Base-by-base conservation (phyloP, 35 echinoderm and acorn worm species). In the Patiria miniata region DNA sequence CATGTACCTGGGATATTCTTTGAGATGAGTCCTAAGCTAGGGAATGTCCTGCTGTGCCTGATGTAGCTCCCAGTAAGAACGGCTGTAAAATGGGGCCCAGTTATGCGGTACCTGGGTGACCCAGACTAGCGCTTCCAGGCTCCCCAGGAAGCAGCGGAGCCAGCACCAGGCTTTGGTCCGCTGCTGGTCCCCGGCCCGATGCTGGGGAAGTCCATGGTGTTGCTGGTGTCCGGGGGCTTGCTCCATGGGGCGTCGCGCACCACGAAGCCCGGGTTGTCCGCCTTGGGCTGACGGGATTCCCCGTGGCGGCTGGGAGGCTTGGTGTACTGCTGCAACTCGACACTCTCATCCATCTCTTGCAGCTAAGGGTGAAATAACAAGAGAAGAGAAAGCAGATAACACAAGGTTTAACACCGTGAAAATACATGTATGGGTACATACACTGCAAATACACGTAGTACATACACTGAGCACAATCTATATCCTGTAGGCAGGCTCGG, bases 161-260 rank as follows among this genome's bases (percentile, higher is more conserved):
- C n/a, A 7, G 90, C 47, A n/a, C 37, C 51, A 22, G 87, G 82
- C 36, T 77, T 68, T 21, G 83, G 76, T 3, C 47, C 40, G 17
- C 28, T 55, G 18, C 50, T 76, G 37, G 52, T 83, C 9, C 89
- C 83, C 18, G 79, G 81, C n/a, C 90, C 91, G 39, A 97, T 97
- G 79, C 89, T 92, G 10, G 96, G 96, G 89, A 94, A 99, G 40
- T 94, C 96, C 29, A 87, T 91, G 8, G 93, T 94, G 86, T 94
- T 94, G 56, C 76, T 86, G 7, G 96, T 94, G 86, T 99, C 93
- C 2, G 92, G 96, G 5, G 91, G 78, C 47, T 94, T 91, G 42
- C 86, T 94, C 96, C 96, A 99, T 0, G 96, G 96, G 29, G 96
- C 96, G 47, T 90, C 96, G 16, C 86, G 85, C 54, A 99, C 88